These are phyloP conservation scores for Eutolmus rufibarbis DNA, from an alignment of 2,888 invertebrate genomes.

Conservation along the genomic window DNA sequence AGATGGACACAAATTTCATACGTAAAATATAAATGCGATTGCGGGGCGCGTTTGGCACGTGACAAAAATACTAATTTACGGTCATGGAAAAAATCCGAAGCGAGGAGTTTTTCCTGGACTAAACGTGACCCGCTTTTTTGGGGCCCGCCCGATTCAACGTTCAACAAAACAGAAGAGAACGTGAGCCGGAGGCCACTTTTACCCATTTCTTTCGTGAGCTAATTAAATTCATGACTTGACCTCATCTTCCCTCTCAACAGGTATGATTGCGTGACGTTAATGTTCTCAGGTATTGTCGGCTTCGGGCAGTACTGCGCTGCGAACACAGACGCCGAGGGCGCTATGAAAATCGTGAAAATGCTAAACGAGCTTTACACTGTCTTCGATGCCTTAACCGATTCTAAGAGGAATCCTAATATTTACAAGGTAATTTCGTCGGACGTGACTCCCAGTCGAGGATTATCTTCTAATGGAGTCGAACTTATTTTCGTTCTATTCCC, in stretches of 20 bases:
- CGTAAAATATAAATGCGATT: background rate
- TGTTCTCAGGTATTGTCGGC: conserved; percentile 94
- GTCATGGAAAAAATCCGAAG: background rate
- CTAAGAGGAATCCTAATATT: conserved; percentile 89
- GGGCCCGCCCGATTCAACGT: background rate
- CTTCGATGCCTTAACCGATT: conserved; percentile 92
- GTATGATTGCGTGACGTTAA: conserved; percentile 88
- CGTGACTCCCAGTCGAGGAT: background rate
- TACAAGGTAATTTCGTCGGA: conserved; percentile 76
- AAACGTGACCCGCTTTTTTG: background rate
- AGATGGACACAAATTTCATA: conserved; percentile 45
- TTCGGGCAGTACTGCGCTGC: conserved; percentile 90
- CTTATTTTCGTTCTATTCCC: background rate
- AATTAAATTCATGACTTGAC: background rate
- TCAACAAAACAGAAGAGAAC: background rate
- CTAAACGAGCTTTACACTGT: conserved; percentile 92
- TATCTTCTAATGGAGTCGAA: background rate
- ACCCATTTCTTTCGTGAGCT: conserved; percentile 41
- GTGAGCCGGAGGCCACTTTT: background rate
- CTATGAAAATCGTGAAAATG: conserved; percentile 95
- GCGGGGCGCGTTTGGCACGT: background rate
- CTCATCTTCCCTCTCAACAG: conserved; percentile 62
- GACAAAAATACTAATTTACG: background rate
- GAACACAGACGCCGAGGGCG: conserved; percentile 89
- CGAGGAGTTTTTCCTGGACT: background rate